Evolutionary conservation across 1,140 invertebrate genomes (phyloP), one percentile per base, ranked within the genome.

Genomic region (Catajapyx aquilonaris): DNA sequence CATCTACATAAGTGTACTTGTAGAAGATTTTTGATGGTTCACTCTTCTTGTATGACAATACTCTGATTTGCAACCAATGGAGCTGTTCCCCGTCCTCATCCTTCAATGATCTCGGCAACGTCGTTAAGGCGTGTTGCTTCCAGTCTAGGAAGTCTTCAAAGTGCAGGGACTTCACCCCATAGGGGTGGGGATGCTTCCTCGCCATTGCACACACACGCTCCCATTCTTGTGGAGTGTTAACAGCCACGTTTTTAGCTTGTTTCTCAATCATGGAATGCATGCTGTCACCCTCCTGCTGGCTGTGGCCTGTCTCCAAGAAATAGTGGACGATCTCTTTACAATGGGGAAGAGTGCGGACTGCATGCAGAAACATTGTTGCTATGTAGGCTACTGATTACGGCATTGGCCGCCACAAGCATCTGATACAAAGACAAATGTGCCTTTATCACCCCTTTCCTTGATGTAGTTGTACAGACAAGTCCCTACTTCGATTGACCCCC

Each of bases 401-500:
- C 11, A 20, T 20, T 19, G 15, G 19, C 19, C 34, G 22, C 34
- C n/a, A 35, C n/a, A 21, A 11, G 10, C 34, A n/a, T 10, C 34
- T 18, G n/a, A 16, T 20, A 19, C 19, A n/a, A 35, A 20, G 11
- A 10, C 15, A 18, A 10, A 11, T 11, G 7, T 16, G 4, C 9
- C 11, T 9, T 18, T 35, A 5, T n/a, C 34, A 10, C 11, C 10
- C 19, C 11, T 35, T 16, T 16, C 18, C n/a, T 20, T 20, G 7
- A 52, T 49, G 47, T 43, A 52, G 42, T 50, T 33, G 7, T 41
- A 46, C 36, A 62, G 20, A 36, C 53, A 57, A 3, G 49, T 46
- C n/a, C 51, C 52, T 41, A 62, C 62, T 48, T 59, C 54, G 34
- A 52, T 56, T 11, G 54, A 49, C 4, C 52, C 56, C 34, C 56